Base-by-base conservation (phyloP, 2,113 vertebrate species). In the human (Homo sapiens) region DNA sequence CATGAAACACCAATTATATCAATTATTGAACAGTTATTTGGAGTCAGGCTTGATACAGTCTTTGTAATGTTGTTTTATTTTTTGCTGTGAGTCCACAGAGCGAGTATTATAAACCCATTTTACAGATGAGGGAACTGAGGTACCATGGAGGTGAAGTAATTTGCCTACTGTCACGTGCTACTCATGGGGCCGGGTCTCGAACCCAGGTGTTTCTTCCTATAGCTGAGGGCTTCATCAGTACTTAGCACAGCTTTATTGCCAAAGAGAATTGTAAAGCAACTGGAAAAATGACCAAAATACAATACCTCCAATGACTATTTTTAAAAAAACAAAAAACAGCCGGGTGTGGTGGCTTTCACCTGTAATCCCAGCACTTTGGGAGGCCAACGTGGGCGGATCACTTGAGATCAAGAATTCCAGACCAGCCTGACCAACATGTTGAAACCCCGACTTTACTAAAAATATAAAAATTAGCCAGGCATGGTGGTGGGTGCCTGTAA, bases 241-340 rank as follows among this genome's bases (percentile, higher is more conserved):
- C 5, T 23, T 57, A 13, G 38, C 40, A 2, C 16, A 78, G 22
- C 52, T 32, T 64, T 66, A 23, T 9, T 23, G 3, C 45, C 45
- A 48, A 57, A n/a, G 50, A 76, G 13, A 59, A 45, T 64, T 87
- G 61, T 87, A 79, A 93, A 82, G n/a, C 32, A 52, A n/a, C 81
- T 17, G 9, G 38, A 9, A 64, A 76, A 87, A 87, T 30, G 38
- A 90, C 43, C 32, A 64, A 35, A 72, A 32, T 48, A 38, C 12
- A 48, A 40, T 16, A 40, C 38, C 22, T n/a, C 2, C 1, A 16
- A 0, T 2, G 59, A 64, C n/a, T 81, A 8, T 45, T 4, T 78
- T 20, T 72, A 18, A 48, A 61, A 61, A 61, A 64, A 55, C 17
- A 55, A 64, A 32, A 59, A 59, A 59, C 0, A 2, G 61, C 27